phyloP scores from a whole-genome alignment of 2,888 invertebrate genomes.

The Amblyjoppa fuscipennis region DNA sequence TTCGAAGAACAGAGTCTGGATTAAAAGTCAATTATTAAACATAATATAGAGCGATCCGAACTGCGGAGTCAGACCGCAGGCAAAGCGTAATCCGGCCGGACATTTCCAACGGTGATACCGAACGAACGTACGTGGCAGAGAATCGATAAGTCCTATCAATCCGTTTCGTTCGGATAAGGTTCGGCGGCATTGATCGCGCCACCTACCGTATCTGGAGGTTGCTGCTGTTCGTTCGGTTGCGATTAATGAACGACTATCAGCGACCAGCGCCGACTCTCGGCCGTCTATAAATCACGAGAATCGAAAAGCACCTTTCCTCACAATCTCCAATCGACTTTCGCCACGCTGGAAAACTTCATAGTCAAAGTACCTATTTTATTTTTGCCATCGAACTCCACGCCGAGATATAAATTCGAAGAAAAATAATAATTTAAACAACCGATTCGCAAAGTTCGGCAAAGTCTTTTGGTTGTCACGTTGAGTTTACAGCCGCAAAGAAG shows the following conservation, averaged over 20 bases:
- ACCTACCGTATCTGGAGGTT: slow-evolving; percentile 73
- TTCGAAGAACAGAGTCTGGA: neutral
- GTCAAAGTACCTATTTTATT: neutral
- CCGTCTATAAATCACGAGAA: slow-evolving; percentile 79
- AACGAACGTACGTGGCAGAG: slow-evolving; percentile 61
- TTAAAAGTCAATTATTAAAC: neutral
- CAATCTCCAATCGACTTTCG: slow-evolving; percentile 40
- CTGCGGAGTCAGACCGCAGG: neutral
- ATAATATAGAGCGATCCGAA: neutral
- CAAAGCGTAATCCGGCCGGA: neutral
- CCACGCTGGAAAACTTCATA: neutral
- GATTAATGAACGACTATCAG: slow-evolving; percentile 84
- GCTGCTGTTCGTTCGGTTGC: slow-evolving; percentile 76
- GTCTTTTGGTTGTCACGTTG: neutral
- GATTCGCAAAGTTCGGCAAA: slow-evolving; percentile 11
- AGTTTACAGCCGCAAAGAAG: slow-evolving; percentile 36
- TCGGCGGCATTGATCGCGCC: slow-evolving; percentile 79
- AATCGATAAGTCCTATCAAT: slow-evolving; percentile 82
- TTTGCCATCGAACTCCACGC: neutral
- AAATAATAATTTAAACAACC: neutral
- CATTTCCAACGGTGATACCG: slow-evolving; percentile 27
- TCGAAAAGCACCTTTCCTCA: slow-evolving; percentile 38
- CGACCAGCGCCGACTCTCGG: slow-evolving; percentile 66
- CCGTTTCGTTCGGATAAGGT: slow-evolving; percentile 80
- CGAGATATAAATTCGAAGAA: slow-evolving; percentile 1